Percentiles rank a stretch among this genome's conserved stretches.
phyloP scores from a whole-genome alignment of 2,888 invertebrate genomes.

The Agrochola litura region DNA sequence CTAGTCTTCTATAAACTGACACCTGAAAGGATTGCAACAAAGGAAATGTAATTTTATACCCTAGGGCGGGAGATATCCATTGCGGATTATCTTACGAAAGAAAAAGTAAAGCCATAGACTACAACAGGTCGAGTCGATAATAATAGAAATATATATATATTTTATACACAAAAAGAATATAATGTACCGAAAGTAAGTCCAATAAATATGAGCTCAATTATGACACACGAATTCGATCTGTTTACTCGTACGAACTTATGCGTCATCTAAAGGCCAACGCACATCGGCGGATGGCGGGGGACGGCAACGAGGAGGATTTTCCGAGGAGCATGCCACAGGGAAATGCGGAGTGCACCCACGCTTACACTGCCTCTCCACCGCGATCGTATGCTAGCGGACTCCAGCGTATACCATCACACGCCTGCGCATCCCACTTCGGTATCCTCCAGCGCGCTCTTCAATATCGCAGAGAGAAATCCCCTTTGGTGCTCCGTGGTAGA shows the following conservation, averaged over 20 bases:
- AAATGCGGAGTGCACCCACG: too few species aligned
- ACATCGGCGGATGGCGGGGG: too few species aligned
- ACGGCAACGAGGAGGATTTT: too few species aligned
- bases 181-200: not conserved
- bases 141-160: not conserved
- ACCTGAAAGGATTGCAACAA: not conserved
- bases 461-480: too few species aligned
- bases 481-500: too few species aligned
- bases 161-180: not conserved
- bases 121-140: not conserved
- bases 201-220: not conserved
- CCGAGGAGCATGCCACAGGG: too few species aligned
- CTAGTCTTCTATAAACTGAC: not conserved
- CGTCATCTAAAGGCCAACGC: not conserved
- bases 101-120: not conserved
- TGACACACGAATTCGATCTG: constrained; percentile 11
- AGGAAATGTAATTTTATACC: not conserved
- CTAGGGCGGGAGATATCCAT: not conserved
- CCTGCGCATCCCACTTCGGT: too few species aligned
- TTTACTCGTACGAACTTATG: constrained; percentile 17
- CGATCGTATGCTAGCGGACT: too few species aligned
- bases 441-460: too few species aligned
- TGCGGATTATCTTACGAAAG: not conserved
- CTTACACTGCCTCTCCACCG: too few species aligned
- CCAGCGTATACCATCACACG: too few species aligned